These are phyloP conservation scores for Acrossocheilus wenchowensis DNA, from an alignment of 2,797 vertebrate genomes.

Conservation along the genomic window DNA sequence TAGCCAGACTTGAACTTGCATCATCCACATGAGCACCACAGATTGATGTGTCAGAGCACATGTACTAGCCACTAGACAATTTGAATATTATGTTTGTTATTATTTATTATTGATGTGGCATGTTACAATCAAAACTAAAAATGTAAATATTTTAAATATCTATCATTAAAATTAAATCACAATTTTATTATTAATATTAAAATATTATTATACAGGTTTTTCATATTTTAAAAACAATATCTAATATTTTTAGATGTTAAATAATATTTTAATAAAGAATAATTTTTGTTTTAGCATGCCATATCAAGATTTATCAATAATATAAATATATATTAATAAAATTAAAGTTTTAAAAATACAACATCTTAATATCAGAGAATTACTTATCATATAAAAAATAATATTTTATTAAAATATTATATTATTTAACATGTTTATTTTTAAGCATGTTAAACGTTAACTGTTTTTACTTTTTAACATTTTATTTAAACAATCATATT, in stretches of 20 bases:
- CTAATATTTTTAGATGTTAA: not conserved
- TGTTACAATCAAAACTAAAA: not conserved
- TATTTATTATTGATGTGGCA: not conserved
- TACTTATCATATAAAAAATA: not conserved
- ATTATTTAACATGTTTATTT: not conserved
- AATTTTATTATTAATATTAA: not conserved
- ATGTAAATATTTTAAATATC: not conserved
- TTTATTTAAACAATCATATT: not conserved
- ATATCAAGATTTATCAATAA: not conserved
- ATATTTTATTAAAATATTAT: not conserved
- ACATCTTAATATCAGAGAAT: not conserved
- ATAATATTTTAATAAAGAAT: not conserved
- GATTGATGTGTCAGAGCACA: not conserved
- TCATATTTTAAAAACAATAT: not conserved
- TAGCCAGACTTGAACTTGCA: slow-evolving; percentile 22
- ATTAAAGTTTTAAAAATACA: too few species aligned
- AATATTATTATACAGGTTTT: not conserved
- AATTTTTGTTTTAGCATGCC: not conserved
- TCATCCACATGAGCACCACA: not conserved
- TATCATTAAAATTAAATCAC: not conserved
- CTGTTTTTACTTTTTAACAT: not conserved
- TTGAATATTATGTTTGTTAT: not conserved
- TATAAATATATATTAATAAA: not conserved
- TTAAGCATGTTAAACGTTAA: not conserved
- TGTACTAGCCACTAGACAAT: not conserved